A percentile compares a stretch with the other conserved stretches of the same genome.
Evolutionary conservation across 2,113 vertebrate species (phyloP).

Genomic region (Campylomormyrus numenius): DNA sequence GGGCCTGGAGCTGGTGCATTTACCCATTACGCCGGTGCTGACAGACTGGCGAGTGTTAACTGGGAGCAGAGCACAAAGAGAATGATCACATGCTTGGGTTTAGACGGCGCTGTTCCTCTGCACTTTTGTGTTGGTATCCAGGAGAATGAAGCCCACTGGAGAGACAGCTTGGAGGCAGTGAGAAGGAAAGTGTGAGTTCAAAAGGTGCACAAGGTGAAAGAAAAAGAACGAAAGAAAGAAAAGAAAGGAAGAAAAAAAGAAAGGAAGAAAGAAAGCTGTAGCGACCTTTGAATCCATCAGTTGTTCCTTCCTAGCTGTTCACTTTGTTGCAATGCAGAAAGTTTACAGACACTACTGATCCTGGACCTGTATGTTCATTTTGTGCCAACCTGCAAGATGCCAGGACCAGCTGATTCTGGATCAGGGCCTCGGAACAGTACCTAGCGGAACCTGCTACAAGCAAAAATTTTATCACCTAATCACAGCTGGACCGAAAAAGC

Average conservation of each 20-base stretch:
- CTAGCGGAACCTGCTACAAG: neutral
- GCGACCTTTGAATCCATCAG: neutral
- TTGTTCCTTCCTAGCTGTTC: neutral
- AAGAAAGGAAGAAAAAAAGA: neutral
- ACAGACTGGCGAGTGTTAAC: neutral
- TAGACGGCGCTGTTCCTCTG: neutral
- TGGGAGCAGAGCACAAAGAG: neutral
- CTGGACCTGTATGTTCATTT: neutral
- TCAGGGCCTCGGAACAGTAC: neutral
- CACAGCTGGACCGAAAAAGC: neutral
- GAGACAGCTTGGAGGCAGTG: neutral
- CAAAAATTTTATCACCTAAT: neutral
- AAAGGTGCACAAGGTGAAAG: neutral
- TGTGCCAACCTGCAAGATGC: neutral
- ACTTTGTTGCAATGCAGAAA: neutral
- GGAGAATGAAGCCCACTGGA: neutral
- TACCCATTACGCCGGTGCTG: neutral
- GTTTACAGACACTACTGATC: neutral
- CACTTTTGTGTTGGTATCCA: neutral
- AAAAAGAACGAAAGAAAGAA: neutral
- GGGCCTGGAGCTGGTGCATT: neutral
- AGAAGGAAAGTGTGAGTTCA: neutral
- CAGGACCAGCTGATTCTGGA: neutral
- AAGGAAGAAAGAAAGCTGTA: neutral
- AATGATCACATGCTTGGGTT: neutral